A percentile compares a stretch with the other conserved stretches of the same genome.
Conservation (phyloP, 2,113 vertebrate genomes). For the Clinocottus analis region DNA sequence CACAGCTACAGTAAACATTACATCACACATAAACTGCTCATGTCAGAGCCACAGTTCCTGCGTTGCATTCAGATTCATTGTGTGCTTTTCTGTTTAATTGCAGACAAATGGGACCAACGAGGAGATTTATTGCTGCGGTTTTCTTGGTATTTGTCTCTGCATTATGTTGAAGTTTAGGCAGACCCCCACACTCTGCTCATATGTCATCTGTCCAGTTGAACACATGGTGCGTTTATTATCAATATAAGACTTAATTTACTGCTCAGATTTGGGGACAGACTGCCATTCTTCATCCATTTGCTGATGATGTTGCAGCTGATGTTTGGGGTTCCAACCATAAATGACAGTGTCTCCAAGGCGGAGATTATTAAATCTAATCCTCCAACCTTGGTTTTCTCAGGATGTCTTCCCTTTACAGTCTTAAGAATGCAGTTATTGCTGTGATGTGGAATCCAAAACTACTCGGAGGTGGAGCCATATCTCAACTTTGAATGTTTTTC, state of each 20-base stretch:
- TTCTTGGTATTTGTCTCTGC: slow-evolving; percentile 22
- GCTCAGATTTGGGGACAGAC: slow-evolving; percentile 22
- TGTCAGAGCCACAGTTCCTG: slow-evolving; percentile 21
- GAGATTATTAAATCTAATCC: slow-evolving; percentile 16
- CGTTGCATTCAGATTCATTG: slow-evolving; percentile 35
- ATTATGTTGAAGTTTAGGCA: slow-evolving; percentile 12
- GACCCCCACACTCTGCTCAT: slow-evolving; percentile 2
- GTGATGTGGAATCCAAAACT: slow-evolving; percentile 2
- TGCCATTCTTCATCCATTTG: slow-evolving; percentile 31
- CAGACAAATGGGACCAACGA: slow-evolving; percentile 6
- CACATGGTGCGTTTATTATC: slow-evolving; percentile 31
- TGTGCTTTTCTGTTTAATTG: slow-evolving; percentile 14
- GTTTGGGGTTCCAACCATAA: slow-evolving; percentile 19
- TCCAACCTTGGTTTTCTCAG: background rate
- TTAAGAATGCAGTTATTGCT: background rate
- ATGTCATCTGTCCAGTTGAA: slow-evolving; percentile 24
- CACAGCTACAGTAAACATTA: slow-evolving; percentile 56
- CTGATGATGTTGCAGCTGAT: slow-evolving; percentile 39
- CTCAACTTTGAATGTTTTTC: background rate
- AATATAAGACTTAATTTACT: slow-evolving; percentile 44
- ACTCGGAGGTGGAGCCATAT: background rate
- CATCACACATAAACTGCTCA: slow-evolving; percentile 53
- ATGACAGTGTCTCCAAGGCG: slow-evolving; percentile 12
- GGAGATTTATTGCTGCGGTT: slow-evolving; percentile 29
- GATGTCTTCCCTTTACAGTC: background rate